phyloP scores from a whole-genome alignment of 2,113 vertebrate species.

The Nyctibius bracteatus region DNA sequence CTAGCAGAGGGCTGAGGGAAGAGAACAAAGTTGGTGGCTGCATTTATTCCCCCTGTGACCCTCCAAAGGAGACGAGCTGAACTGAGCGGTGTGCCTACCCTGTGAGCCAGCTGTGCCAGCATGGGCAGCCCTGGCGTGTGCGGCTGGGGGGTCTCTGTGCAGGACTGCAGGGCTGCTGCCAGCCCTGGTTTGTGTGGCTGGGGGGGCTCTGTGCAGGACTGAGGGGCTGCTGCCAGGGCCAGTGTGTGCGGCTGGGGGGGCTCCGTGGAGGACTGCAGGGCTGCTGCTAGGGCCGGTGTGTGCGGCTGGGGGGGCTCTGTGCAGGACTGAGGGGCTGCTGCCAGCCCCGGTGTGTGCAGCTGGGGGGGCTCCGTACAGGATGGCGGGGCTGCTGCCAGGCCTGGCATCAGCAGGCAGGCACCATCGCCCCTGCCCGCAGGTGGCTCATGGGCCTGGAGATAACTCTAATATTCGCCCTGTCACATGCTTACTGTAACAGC shows the following conservation, averaged over 20 bases:
- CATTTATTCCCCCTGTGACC: rapidly evolving
- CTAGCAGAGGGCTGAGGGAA: background rate
- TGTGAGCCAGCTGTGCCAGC: background rate
- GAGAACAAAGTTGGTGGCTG: background rate
- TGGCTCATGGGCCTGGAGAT: rapidly evolving
- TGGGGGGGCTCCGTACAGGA: rapidly evolving
- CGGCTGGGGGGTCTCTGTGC: background rate
- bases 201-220: background rate
- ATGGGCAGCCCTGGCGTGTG: background rate
- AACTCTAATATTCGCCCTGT: background rate
- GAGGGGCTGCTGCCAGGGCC: background rate
- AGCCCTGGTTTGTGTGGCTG: background rate
- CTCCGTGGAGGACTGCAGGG: rapidly evolving
- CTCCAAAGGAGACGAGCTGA: rapidly evolving
- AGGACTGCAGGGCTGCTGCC: background rate
- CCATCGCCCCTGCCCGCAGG: rapidly evolving
- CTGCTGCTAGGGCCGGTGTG: background rate
- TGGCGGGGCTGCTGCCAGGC: background rate
- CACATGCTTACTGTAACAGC: background rate
- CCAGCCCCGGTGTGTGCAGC: background rate
- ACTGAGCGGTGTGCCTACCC: rapidly evolving
- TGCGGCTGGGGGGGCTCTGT: background rate
- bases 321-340: background rate
- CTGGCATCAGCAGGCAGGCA: background rate
- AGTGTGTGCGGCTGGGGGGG: background rate